Percentiles rank a stretch among this genome's conserved stretches.
Conservation (phyloP, 2,888 invertebrate genomes). For the Pollenia amentaria region DNA sequence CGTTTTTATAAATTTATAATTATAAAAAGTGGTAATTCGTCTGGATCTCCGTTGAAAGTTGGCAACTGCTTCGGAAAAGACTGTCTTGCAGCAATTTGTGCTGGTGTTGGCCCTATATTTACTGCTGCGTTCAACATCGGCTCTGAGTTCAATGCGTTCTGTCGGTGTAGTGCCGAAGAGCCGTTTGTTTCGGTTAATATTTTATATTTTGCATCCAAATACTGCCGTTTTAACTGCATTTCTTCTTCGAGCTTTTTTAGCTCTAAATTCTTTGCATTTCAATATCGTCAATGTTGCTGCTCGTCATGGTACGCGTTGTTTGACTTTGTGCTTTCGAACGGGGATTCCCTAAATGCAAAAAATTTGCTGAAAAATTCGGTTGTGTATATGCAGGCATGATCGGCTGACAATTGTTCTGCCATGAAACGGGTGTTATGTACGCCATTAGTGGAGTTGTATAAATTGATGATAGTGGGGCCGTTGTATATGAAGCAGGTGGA, state of each 20-base stretch:
- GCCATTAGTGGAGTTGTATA: background rate
- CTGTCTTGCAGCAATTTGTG: slow-evolving; percentile 6
- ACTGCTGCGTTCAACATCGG: background rate
- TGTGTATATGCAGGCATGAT: no score
- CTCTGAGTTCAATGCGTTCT: background rate
- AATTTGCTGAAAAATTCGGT: background rate
- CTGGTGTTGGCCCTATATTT: slow-evolving; percentile 10
- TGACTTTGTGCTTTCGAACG: background rate
- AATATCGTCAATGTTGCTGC: slow-evolving; percentile 3
- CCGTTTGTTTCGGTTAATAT: background rate
- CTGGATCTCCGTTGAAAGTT: background rate
- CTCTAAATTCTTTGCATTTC: slow-evolving; percentile 1
- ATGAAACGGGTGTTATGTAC: background rate
- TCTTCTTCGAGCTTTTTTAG: slow-evolving; percentile 30
- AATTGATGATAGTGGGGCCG: background rate
- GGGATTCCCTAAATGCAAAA: background rate
- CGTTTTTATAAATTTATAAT: no score
- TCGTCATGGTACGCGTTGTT: background rate
- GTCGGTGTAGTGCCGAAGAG: background rate
- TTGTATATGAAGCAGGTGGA: no score
- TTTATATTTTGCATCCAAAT: slow-evolving; percentile 19
- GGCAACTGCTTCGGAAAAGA: background rate
- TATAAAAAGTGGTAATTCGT: no score
- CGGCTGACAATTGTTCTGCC: background rate
- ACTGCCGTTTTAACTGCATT: slow-evolving; percentile 33